These are phyloP conservation scores for Scomber japonicus DNA, from an alignment of 2,113 vertebrate species.

Conservation along the genomic window DNA sequence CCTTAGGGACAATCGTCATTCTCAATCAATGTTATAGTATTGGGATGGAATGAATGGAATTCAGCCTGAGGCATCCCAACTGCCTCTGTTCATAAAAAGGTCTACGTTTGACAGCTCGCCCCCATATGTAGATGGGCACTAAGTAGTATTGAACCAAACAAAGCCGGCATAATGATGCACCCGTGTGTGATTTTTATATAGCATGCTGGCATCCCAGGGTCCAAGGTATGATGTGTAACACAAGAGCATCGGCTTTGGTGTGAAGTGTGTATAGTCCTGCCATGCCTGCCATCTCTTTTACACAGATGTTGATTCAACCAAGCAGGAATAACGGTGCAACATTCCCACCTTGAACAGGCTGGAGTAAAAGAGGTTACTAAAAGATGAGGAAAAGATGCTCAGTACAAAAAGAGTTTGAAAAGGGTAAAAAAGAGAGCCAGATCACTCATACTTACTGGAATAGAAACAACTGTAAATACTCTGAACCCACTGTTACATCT, in stretches of 20 bases:
- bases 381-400: not conserved
- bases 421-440: conserved; percentile 5
- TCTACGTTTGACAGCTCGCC: conserved; percentile 4
- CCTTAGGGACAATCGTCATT: conserved; percentile 33
- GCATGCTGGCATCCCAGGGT: too few species aligned
- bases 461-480: conserved; percentile 23
- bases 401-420: conserved; percentile 10
- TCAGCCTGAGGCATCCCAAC: conserved; percentile 9
- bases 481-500: conserved; percentile 1
- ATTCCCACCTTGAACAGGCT: too few species aligned
- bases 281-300: too few species aligned
- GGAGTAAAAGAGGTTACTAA: too few species aligned
- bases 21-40: conserved; percentile 55
- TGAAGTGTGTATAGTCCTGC: too few species aligned
- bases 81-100: conserved; percentile 5
- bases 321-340: too few species aligned
- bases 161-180: too few species aligned
- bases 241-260: too few species aligned
- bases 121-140: not conserved
- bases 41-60: conserved; percentile 45
- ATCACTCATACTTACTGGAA: not conserved
- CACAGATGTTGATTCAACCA: too few species aligned
- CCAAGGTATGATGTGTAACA: too few species aligned
- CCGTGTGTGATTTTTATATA: too few species aligned
- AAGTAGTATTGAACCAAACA: conserved; percentile 10